A percentile compares a stretch with the other conserved stretches of the same genome.
Evolutionary conservation across 2,797 vertebrate genomes (phyloP).

Genomic region (Rhyacichthys aspro): DNA sequence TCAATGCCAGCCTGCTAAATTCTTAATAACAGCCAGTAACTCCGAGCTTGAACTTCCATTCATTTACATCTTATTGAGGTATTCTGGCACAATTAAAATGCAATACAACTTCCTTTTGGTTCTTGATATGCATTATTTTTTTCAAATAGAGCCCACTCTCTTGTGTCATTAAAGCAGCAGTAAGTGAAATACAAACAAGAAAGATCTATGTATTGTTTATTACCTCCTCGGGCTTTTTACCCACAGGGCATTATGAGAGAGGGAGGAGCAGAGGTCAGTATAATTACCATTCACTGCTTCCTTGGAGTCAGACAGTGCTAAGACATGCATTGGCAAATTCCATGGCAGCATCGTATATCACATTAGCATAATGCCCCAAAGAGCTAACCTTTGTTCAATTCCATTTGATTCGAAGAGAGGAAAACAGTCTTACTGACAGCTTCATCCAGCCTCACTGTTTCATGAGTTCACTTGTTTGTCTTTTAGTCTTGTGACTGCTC

Average conservation of each 20-base stretch:
- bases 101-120: conserved; percentile 58
- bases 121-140: conserved; percentile 62
- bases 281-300: conserved; percentile 77
- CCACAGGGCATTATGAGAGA: conserved; percentile 74
- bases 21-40: conserved; percentile 88
- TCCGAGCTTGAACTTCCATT: conserved; percentile 60
- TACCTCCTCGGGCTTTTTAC: conserved; percentile 75
- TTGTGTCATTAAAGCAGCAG: conserved; percentile 62
- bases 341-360: conserved; percentile 75
- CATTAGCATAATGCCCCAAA: conserved; percentile 79
- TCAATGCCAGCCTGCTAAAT: conserved; percentile 87
- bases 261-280: conserved; percentile 75
- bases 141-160: conserved; percentile 63
- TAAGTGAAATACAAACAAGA: conserved; percentile 73
- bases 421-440: conserved; percentile 66
- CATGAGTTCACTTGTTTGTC: conserved; percentile 79
- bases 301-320: conserved; percentile 73
- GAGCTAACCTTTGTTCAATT: conserved; percentile 79
- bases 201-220: conserved; percentile 82
- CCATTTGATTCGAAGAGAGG: conserved; percentile 73
- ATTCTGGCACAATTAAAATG: conserved; percentile 68
- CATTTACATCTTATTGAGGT: conserved; percentile 75
- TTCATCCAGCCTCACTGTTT: conserved; percentile 64
- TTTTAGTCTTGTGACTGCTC: conserved; percentile 80
- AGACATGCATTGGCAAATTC: conserved; percentile 80